phyloP scores from a whole-genome alignment of 2,888 invertebrate species.

The Lepeophtheirus nordmannii region DNA sequence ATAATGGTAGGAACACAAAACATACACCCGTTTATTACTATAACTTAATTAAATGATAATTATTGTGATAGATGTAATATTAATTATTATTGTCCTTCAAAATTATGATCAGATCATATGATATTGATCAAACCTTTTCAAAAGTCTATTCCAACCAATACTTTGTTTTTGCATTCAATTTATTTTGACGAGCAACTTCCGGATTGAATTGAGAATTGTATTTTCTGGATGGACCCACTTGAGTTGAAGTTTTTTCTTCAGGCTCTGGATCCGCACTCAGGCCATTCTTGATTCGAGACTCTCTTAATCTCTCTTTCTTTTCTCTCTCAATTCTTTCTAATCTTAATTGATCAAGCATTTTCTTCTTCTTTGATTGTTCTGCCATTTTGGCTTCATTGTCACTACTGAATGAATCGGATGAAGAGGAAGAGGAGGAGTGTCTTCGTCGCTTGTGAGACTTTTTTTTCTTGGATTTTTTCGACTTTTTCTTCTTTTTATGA shows the following conservation, averaged over 20 bases:
- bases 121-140: too few relatives aligned
- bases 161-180: constrained; percentile 26
- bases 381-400: constrained; percentile 30
- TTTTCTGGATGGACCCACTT: constrained; percentile 43
- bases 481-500: constrained; percentile 29
- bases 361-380: constrained; percentile 4
- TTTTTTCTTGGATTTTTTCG: constrained; percentile 27
- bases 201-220: constrained; percentile 97
- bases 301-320: constrained; percentile 47
- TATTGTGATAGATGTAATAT: too few relatives aligned
- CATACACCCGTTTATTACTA: too few relatives aligned
- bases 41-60: too few relatives aligned
- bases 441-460: constrained; percentile 25
- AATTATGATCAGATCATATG: too few relatives aligned
- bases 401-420: constrained; percentile 17
- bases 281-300: constrained; percentile 47
- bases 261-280: constrained; percentile 42
- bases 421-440: not conserved
- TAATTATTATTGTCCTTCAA: too few relatives aligned
- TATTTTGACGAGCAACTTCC: constrained; percentile 36
- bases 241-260: constrained; percentile 26
- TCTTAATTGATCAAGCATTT: constrained; percentile 50
- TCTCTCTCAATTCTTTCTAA: constrained; percentile 66
- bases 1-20: too few relatives aligned
- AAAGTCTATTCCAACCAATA: constrained; percentile 26